Conservation (phyloP, 2,888 invertebrate species). For the Stenoptilia bipunctidactyla region DNA sequence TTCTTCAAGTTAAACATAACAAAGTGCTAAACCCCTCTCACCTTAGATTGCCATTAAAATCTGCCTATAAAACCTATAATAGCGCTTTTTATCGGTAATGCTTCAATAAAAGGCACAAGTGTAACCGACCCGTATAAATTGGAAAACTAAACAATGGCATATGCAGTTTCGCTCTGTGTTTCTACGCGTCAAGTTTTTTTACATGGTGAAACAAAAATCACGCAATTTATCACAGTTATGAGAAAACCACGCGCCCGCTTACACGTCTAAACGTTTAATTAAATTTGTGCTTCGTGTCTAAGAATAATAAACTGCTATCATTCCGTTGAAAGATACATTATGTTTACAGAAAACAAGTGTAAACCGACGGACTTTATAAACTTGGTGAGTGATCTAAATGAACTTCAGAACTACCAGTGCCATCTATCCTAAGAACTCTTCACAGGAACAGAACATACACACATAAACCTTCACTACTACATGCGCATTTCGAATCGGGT, state of each 20-base stretch:
- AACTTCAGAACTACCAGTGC: conserved; percentile 41
- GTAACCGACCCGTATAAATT: conserved; percentile 72
- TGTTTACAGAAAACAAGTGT: conserved; percentile 23
- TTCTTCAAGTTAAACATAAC: conserved; percentile 13
- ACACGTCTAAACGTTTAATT: conserved; percentile 62
- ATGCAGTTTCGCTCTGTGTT: conserved; percentile 65
- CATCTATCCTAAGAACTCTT: conserved; percentile 51
- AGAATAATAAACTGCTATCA: conserved; percentile 15
- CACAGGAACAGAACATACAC: conserved; percentile 39
- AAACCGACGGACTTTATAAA: conserved; percentile 21
- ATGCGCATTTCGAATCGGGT: conserved; percentile 43
- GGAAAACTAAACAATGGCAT: conserved; percentile 67
- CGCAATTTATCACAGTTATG: conserved; percentile 64
- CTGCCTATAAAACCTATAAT: conserved; percentile 63
- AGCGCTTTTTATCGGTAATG: conserved; percentile 66
- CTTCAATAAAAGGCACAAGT: conserved; percentile 66
- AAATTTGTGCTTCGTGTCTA: conserved; percentile 49
- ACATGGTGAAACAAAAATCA: conserved; percentile 48
- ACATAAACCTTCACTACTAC: conserved; percentile 42
- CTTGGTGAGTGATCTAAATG: conserved; percentile 36
- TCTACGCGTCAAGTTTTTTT: conserved; percentile 57
- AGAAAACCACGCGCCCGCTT: conserved; percentile 59
- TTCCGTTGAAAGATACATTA: neutral
- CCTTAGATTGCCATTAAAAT: conserved; percentile 58
- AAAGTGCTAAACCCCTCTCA: conserved; percentile 38